Evolutionary conservation across 1,140 invertebrate genomes (phyloP).

Genomic region (Coelopa frigida): DNA sequence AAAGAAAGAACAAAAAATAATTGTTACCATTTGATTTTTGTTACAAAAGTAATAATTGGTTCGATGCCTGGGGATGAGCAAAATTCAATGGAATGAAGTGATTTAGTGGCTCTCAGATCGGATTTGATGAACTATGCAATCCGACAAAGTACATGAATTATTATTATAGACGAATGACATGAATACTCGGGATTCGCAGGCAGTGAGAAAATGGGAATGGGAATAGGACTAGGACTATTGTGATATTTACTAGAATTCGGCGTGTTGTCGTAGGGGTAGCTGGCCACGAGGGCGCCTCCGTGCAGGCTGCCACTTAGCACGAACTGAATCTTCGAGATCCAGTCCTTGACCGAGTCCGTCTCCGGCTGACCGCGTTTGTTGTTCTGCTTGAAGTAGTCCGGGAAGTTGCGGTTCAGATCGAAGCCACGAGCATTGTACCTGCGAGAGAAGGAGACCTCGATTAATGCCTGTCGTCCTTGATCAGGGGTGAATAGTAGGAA

Average conservation of each 20-base stretch:
- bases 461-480: no score
- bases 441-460: constrained; percentile 30
- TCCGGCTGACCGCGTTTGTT: constrained; percentile 82
- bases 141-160: neutral
- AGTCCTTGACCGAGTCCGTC: constrained; percentile 89
- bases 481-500: no score
- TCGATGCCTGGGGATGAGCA: no score
- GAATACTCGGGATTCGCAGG: neutral
- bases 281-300: constrained; percentile 85
- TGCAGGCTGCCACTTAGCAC: constrained; percentile 85
- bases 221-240: neutral
- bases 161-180: neutral
- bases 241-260: constrained; percentile 77
- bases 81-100: no score
- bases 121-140: no score
- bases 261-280: constrained; percentile 89
- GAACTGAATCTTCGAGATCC: constrained; percentile 87
- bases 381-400: constrained; percentile 86
- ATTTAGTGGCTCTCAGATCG: no score
- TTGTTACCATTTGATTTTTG: no score
- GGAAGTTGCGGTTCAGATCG: constrained; percentile 88
- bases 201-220: neutral
- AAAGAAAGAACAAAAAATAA: no score
- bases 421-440: constrained; percentile 82
- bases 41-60: no score